Conservation (phyloP, 2,797 vertebrate species). For the Parauchenoglanis punctatus region DNA sequence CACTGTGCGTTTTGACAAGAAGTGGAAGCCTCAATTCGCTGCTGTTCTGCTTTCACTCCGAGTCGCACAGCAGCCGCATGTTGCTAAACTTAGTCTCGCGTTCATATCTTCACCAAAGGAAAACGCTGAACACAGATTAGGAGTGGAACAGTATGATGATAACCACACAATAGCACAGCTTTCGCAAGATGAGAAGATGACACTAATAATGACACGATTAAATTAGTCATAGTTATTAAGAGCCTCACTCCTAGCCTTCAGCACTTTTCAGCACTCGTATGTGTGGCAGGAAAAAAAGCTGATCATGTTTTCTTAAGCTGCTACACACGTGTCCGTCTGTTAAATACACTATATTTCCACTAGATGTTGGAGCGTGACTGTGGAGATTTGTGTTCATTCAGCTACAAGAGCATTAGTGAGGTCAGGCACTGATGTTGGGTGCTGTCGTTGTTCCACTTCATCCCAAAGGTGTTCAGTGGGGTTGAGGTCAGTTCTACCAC, state of each 20-base stretch:
- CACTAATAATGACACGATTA: neutral
- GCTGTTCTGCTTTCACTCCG: neutral
- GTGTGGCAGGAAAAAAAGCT: no score
- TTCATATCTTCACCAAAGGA: neutral
- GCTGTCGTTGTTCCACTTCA: neutral
- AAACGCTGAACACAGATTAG: neutral
- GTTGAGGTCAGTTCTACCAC: neutral
- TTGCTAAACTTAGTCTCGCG: constrained; percentile 15
- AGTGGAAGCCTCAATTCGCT: neutral
- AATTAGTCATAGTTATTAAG: neutral
- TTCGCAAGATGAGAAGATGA: neutral
- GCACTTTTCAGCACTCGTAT: neutral
- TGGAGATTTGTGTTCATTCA: neutral
- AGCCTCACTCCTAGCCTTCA: neutral
- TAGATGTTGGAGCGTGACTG: neutral
- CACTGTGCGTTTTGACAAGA: constrained; percentile 9
- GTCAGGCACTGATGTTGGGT: neutral
- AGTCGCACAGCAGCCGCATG: neutral
- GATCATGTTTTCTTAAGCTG: neutral
- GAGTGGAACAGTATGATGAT: neutral
- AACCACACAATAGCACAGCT: no score
- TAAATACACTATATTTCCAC: neutral
- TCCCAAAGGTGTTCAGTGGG: neutral
- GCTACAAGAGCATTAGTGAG: neutral
- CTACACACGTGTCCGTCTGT: no score